Evolutionary conservation across 2,797 vertebrate genomes (phyloP).

Genomic region (Rhyacichthys aspro): DNA sequence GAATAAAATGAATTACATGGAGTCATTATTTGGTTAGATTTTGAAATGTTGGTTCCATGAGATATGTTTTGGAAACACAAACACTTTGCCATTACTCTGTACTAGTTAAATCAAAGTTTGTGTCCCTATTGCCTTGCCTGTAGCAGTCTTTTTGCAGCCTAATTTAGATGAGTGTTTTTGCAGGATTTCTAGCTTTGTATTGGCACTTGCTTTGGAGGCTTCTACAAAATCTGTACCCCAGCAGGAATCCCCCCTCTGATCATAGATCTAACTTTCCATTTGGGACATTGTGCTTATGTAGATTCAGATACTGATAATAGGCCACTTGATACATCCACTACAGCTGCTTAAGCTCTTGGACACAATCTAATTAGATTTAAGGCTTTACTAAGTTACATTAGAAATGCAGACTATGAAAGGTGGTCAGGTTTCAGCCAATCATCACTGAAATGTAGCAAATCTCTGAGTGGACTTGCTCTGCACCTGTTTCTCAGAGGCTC

Average conservation of each 20-base stretch:
- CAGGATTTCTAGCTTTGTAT: slow-evolving; percentile 17
- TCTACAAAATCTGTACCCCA: slow-evolving; percentile 42
- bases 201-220: slow-evolving; percentile 29
- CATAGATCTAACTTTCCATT: slow-evolving; percentile 44
- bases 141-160: neutral
- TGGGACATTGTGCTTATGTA: slow-evolving; percentile 40
- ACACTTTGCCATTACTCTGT: neutral
- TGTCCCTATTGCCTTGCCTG: neutral
- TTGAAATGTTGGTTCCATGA: too few relatives aligned
- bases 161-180: neutral
- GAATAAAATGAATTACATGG: too few relatives aligned
- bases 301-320: slow-evolving; percentile 16
- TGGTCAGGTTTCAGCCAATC: slow-evolving; percentile 1
- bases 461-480: slow-evolving; percentile 20
- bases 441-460: slow-evolving; percentile 14
- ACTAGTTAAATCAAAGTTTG: neutral
- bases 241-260: slow-evolving; percentile 42
- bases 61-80: too few relatives aligned
- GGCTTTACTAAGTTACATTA: slow-evolving; percentile 8
- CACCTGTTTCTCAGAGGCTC: slow-evolving; percentile 47
- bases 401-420: slow-evolving; percentile 2
- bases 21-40: too few relatives aligned
- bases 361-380: slow-evolving; percentile 30
- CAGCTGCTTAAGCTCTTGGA: slow-evolving; percentile 10
- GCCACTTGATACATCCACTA: slow-evolving; percentile 5